Base-by-base conservation (phyloP, 2,888 invertebrate species). In the Parascotia fuliginaria region DNA sequence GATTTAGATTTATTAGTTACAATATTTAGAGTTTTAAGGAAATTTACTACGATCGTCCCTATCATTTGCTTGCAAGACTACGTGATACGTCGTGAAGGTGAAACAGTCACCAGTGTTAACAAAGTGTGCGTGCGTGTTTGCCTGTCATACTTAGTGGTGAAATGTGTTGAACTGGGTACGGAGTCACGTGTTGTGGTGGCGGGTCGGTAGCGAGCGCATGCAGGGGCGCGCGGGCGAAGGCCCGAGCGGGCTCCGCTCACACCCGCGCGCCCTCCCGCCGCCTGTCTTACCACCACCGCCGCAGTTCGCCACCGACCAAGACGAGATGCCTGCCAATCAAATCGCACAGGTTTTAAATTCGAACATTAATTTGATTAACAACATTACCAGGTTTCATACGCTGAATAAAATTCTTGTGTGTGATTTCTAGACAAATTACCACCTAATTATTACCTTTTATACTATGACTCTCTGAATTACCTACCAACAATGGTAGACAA, bases 301-400 rank as follows among this genome's bases (percentile, higher is more conserved):
- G 58, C 89, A 89, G 82, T 89, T 89, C 69, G 88, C 90, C 58
- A 79, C 86, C 13, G 87, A 89, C 19, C 83, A 85, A 60, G 87
- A 87, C 83, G 92, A 91, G 67, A 92, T 92, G 92, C 89, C 91
- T 47, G 81, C 87, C 75, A 92, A 89, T 73, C 91, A 92, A 76
- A 92, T 92, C 58, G 92, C 92, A 57, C 92, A 91, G 92, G 92
- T 92, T 70, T 28, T 19, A 39, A 40, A 7, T 9, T 29, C 27
- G 7, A 31, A 12, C 9, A 19, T 19, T 5, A 3, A 19, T 5
- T n/a, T n/a, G n/a, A n/a, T n/a, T n/a, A n/a, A n/a, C n/a, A n/a
- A n/a, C n/a, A n/a, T n/a, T n/a, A n/a, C n/a, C n/a, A n/a, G n/a
- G n/a, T n/a, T n/a, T n/a, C n/a, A n/a, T n/a, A n/a, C n/a, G n/a